phyloP scores from a whole-genome alignment of 1,140 invertebrate genomes.

The Wiebesia pumilae region DNA sequence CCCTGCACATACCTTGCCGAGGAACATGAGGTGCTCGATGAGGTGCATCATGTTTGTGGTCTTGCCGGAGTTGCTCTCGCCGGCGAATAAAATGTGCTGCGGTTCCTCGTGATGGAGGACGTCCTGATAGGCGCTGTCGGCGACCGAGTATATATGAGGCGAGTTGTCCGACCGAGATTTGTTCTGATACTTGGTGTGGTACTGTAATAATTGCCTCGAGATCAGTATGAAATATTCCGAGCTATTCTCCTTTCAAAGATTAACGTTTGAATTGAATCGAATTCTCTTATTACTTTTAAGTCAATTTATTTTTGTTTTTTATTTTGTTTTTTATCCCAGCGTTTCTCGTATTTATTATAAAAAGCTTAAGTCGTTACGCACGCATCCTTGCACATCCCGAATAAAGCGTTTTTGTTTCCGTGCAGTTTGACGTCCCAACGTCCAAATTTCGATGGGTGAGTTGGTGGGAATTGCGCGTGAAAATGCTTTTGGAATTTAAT shows the following conservation, averaged over 20 bases:
- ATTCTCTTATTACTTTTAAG: no score
- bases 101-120: constrained; percentile 87
- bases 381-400: no score
- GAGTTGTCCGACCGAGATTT: constrained; percentile 92
- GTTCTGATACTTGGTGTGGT: constrained; percentile 86
- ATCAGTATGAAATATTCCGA: constrained; percentile 25
- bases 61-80: constrained; percentile 90
- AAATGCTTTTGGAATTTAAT: no score
- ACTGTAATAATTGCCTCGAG: constrained; percentile 73
- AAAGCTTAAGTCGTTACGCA: no score
- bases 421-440: no score
- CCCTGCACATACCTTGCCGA: constrained; percentile 77
- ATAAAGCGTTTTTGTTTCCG: no score
- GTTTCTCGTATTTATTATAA: no score
- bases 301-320: no score
- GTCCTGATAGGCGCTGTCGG: constrained; percentile 90
- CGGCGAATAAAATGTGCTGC: constrained; percentile 88
- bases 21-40: constrained; percentile 83
- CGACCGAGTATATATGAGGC: constrained; percentile 92
- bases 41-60: constrained; percentile 84
- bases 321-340: no score
- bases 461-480: no score
- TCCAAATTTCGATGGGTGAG: no score
- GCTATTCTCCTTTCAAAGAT: constrained; percentile 1
- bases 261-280: no score